These are phyloP conservation scores for Sebastes trivittatus DNA, from an alignment of 2,797 vertebrate species.

Conservation along the genomic window DNA sequence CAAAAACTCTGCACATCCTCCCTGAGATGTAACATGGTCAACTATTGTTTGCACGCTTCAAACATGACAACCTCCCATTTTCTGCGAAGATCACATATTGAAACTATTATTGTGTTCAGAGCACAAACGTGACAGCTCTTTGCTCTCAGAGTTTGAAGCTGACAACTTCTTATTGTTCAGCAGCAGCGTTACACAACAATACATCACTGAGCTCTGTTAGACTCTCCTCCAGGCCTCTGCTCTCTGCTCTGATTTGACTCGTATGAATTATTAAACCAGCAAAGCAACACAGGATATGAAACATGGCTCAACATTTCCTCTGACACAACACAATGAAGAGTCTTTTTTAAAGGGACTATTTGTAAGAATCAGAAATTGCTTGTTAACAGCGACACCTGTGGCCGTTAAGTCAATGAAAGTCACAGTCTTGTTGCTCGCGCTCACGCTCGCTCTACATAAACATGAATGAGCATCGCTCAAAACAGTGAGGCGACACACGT, in stretches of 20 bases:
- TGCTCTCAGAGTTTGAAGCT: constrained; percentile 31
- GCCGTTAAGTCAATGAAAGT: too few species aligned
- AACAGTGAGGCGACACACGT: too few species aligned
- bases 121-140: constrained; percentile 33
- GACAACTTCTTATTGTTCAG: constrained; percentile 34
- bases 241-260: constrained; percentile 19
- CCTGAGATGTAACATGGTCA: neutral
- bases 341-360: neutral
- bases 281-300: constrained; percentile 1
- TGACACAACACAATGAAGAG: constrained; percentile 17
- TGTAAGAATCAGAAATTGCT: too few species aligned
- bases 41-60: constrained; percentile 13
- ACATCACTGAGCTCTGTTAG: constrained; percentile 26
- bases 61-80: constrained; percentile 19
- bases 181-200: constrained; percentile 31
- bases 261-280: constrained; percentile 34
- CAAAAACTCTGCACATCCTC: neutral
- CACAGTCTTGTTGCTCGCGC: too few species aligned
- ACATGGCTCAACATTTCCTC: constrained; percentile 1
- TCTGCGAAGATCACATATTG: constrained; percentile 19
- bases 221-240: constrained; percentile 5
- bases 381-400: too few species aligned
- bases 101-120: constrained; percentile 22
- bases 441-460: fast-evolving
- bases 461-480: too few species aligned